phyloP scores from a whole-genome alignment of 2,888 invertebrate genomes.

The Hedychridium roseum region DNA sequence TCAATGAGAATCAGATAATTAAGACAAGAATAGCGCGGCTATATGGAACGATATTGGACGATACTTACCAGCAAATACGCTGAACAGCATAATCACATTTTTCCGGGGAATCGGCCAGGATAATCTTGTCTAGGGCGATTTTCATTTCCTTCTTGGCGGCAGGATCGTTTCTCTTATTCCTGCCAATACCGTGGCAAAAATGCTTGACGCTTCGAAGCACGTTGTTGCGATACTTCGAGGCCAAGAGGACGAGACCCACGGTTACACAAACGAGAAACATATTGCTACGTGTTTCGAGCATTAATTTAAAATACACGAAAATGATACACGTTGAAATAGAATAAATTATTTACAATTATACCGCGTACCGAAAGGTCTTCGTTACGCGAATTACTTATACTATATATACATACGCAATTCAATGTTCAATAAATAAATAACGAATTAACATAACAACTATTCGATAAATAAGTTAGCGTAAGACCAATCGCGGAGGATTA shows the following conservation, averaged over 20 bases:
- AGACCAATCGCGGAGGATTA: too few species aligned
- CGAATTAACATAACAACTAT: too few species aligned
- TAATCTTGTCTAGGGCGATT: conserved; percentile 49
- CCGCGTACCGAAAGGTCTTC: too few species aligned
- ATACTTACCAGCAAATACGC: conserved; percentile 56
- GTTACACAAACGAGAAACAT: conserved; percentile 59
- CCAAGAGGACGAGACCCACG: conserved; percentile 56
- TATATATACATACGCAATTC: too few species aligned
- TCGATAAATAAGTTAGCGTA: too few species aligned
- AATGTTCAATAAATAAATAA: too few species aligned
- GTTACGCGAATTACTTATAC: too few species aligned
- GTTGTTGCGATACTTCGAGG: conserved; percentile 58
- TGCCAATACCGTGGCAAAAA: conserved; percentile 47
- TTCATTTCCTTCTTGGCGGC: conserved; percentile 32
- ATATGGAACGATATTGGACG: too few species aligned
- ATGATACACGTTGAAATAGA: too few species aligned
- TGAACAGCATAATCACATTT: conserved; percentile 60
- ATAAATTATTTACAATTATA: too few species aligned
- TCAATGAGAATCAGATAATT: too few species aligned
- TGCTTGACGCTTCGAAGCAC: conserved; percentile 54
- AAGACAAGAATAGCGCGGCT: too few species aligned
- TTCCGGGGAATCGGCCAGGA: conserved; percentile 57
- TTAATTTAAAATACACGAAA: conserved; percentile 28
- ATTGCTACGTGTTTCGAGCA: conserved; percentile 44
- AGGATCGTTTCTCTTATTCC: conserved; percentile 18